Percentiles rank a stretch among this genome's conserved stretches.
Evolutionary conservation across 2,888 invertebrate species (phyloP).

Genomic region (Julus scanicus): DNA sequence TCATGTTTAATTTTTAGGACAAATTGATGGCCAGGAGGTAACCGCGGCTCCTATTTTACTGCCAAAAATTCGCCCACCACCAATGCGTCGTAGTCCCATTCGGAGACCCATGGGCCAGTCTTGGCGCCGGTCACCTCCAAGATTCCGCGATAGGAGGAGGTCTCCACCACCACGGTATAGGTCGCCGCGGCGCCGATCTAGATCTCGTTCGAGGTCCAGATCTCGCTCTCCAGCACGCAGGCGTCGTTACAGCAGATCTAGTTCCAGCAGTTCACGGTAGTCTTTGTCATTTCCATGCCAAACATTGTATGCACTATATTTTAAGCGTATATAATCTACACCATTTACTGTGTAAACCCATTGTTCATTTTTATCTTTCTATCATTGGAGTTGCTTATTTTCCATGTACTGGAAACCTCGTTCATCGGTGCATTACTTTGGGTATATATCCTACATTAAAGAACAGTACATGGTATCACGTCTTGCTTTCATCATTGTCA

Average conservation of each 20-base stretch:
- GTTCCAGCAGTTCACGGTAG: constrained; percentile 62
- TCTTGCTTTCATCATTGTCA: too few species aligned
- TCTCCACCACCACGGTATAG: constrained; percentile 60
- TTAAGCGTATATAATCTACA: not conserved
- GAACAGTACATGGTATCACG: not conserved
- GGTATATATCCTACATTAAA: not conserved
- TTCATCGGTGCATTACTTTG: not conserved
- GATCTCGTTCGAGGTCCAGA: constrained; percentile 64
- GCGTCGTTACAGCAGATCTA: constrained; percentile 65
- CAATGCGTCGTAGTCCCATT: constrained; percentile 64
- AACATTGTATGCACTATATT: not conserved
- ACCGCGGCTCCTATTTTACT: constrained; percentile 93
- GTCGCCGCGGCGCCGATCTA: constrained; percentile 59
- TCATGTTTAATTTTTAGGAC: constrained; percentile 67
- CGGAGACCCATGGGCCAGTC: constrained; percentile 61
- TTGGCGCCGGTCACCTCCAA: constrained; percentile 56
- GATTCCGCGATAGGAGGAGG: constrained; percentile 57
- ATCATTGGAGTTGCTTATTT: constrained; percentile 27
- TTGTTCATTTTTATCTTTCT: not conserved
- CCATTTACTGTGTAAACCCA: constrained; percentile 21
- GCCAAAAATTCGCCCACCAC: constrained; percentile 64
- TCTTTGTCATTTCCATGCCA: not conserved
- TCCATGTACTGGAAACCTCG: not conserved
- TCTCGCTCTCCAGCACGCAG: constrained; percentile 60
- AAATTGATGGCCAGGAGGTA: constrained; percentile 95